Conservation (phyloP, 2,797 vertebrate species). For the Distichodus sexfasciatus region DNA sequence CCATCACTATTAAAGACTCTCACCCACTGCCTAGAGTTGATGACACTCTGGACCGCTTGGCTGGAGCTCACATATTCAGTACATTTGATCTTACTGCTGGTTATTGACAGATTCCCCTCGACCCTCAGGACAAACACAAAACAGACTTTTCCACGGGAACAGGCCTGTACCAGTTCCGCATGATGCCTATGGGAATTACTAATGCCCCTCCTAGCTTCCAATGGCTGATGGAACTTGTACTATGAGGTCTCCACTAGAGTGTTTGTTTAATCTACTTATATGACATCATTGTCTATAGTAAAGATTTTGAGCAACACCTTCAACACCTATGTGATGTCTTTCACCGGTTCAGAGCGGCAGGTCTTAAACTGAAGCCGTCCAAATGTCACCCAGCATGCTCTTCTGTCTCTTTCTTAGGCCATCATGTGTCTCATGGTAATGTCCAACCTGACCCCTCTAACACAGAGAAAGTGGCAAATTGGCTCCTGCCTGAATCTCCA, state of each 20-base stretch:
- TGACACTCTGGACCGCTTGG: background rate
- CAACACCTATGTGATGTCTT: background rate
- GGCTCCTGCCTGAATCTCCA: background rate
- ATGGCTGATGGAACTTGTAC: slow-evolving; percentile 24
- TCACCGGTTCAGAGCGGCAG: background rate
- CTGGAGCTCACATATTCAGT: slow-evolving; percentile 2
- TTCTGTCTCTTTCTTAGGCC: slow-evolving; percentile 14
- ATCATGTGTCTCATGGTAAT: too few species aligned
- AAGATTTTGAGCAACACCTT: background rate
- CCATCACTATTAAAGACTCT: slow-evolving; percentile 14
- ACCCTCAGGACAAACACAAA: slow-evolving; percentile 7
- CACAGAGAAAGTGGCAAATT: too few species aligned
- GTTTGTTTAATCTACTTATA: slow-evolving; percentile 27
- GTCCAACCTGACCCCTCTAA: too few species aligned
- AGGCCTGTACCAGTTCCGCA: background rate
- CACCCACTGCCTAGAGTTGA: background rate
- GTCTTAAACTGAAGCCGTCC: slow-evolving; percentile 17
- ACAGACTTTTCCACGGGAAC: slow-evolving; percentile 3
- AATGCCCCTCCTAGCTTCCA: too few species aligned
- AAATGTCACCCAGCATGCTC: slow-evolving; percentile 2
- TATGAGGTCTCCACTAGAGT: slow-evolving; percentile 27
- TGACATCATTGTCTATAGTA: slow-evolving; percentile 14
- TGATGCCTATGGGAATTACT: slow-evolving; percentile 28
- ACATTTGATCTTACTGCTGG: slow-evolving; percentile 6
- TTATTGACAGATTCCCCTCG: slow-evolving; percentile 19